Evolutionary conservation across 2,888 invertebrate species (phyloP), one percentile per base, ranked within the genome.

Genomic region (Sphinx pinastri): DNA sequence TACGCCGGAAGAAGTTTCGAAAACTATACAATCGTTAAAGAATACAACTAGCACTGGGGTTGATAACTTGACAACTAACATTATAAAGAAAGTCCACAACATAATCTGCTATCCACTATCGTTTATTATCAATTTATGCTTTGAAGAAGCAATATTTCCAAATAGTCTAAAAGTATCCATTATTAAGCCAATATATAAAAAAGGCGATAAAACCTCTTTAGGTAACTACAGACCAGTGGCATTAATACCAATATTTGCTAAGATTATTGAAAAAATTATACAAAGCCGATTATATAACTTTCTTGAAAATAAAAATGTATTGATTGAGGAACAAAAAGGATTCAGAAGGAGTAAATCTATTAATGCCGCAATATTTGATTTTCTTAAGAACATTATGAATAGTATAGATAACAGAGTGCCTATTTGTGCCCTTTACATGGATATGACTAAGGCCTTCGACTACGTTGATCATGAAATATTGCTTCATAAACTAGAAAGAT

Each of bases 201-300:
- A 55, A 16, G 55, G 55, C 7, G 55, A 55, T 55, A 58, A 58
- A 25, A 58, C 25, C 2, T 13, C 16, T 58, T 58, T 58, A 58
- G 25, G 19, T 13, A 58, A 58, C 19, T 58, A 58, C 12, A 47
- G 47, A 3, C 58, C 58, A 13, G 58, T 58, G 19, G 58, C 58
- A 25, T 10, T 58, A 31, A 58, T 58, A 25, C 19, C 58, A 13
- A 58, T 58, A 25, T 45, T 60, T 60, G 45, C 60, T 45, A 45
- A 60, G 47, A 14, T 60, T 14, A 60, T 45, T 60, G 60, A 60
- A n/a, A 60, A 60, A 60, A 60, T 10, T 38, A 58, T 58, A 19
- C 60, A 60, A 14, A 14, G 38, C 6, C 60, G 45, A 14, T 14
- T 60, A n/a, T 60, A 38, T 52, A 52, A 52, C 52, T 52, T 52